Conservation (phyloP, 2,888 invertebrate genomes). For the Leptogaster cylindrica region DNA sequence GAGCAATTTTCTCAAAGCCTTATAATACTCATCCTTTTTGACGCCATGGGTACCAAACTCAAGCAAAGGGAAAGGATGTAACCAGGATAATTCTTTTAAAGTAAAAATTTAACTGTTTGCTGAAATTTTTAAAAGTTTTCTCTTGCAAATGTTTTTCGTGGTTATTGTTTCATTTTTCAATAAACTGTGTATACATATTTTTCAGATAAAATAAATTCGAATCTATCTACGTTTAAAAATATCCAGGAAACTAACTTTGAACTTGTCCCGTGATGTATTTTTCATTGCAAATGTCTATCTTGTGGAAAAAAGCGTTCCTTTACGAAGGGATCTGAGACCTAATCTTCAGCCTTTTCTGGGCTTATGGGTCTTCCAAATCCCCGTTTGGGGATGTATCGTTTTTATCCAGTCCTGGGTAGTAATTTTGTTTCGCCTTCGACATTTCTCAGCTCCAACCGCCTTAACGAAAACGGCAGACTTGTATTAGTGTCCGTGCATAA, state of each 20-base stretch:
- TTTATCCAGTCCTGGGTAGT: conserved; percentile 25
- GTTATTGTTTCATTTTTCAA: not conserved
- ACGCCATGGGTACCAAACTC: too few species aligned
- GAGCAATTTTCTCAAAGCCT: too few species aligned
- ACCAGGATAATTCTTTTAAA: too few species aligned
- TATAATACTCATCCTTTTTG: too few species aligned
- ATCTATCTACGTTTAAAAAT: too few species aligned
- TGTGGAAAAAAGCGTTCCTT: conserved; percentile 29
- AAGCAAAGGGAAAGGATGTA: too few species aligned
- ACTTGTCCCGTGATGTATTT: conserved; percentile 38
- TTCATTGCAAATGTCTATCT: conserved; percentile 39
- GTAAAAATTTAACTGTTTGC: not conserved
- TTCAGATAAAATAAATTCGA: too few species aligned
- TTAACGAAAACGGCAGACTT: too few species aligned
- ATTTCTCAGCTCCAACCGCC: not conserved
- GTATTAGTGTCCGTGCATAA: conserved; percentile 36
- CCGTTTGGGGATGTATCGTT: conserved; percentile 34
- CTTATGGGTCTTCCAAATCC: conserved; percentile 40
- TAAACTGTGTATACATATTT: conserved; percentile 4
- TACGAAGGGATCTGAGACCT: conserved; percentile 42
- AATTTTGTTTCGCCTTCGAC: conserved; percentile 34
- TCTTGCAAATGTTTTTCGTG: not conserved
- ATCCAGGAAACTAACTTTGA: conserved; percentile 27
- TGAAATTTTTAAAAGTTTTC: not conserved
- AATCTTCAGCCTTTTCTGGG: conserved; percentile 44